Percentiles rank a stretch among this genome's conserved stretches.
Conservation (phyloP, 2,888 invertebrate genomes). For the Mycalesis mineus region DNA sequence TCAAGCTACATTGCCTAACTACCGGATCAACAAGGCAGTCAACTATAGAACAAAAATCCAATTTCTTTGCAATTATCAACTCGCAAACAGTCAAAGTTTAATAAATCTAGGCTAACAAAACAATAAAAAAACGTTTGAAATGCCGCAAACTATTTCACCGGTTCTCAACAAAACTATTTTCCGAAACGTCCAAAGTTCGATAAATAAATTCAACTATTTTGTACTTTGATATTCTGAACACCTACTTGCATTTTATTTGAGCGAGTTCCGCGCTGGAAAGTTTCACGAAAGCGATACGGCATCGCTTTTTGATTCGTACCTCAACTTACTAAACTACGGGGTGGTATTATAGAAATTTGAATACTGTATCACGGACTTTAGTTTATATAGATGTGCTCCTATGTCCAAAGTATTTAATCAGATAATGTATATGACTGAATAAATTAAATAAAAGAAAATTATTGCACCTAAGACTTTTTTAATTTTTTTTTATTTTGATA, state of each 20-base stretch:
- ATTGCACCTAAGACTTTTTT: too few relatives aligned
- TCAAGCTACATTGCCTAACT: too few relatives aligned
- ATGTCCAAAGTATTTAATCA: too few relatives aligned
- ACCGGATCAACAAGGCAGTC: too few relatives aligned
- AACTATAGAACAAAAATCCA: too few relatives aligned
- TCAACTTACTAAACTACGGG: not conserved
- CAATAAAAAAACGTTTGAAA: not conserved
- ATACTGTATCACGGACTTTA: not conserved
- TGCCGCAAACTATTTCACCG: not conserved
- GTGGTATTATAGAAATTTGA: not conserved
- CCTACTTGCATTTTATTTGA: slow-evolving; percentile 11
- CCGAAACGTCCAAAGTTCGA: not conserved
- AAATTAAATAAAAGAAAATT: too few relatives aligned
- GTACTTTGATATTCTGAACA: slow-evolving; percentile 9
- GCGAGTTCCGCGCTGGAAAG: not conserved
- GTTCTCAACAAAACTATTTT: not conserved
- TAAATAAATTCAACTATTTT: slow-evolving; percentile 14
- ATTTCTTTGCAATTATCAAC: too few relatives aligned
- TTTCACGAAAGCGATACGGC: not conserved
- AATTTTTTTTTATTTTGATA: too few relatives aligned
- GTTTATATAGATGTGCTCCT: too few relatives aligned
- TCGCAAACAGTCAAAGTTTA: not conserved
- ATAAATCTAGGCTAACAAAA: not conserved
- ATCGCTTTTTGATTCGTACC: not conserved
- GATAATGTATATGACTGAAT: too few relatives aligned